Base-by-base conservation (phyloP, 2,888 invertebrate species). In the Byasa hedistus region DNA sequence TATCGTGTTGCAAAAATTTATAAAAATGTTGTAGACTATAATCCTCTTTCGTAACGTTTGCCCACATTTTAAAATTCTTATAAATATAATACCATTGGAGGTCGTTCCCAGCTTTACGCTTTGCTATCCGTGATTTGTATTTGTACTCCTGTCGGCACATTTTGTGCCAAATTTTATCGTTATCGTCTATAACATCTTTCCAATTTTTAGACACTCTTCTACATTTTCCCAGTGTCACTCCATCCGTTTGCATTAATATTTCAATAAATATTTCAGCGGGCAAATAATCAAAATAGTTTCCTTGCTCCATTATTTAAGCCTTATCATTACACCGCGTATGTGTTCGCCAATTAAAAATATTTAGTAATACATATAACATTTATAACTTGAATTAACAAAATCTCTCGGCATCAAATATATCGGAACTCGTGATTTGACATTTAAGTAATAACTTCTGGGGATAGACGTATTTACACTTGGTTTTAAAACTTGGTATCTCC, bases 191-290 rank as follows among this genome's bases (percentile, higher is more conserved):
- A 1, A 71, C 69, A 62, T 81, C 83, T 69, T 79, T 80, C 89
- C 88, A 89, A 65, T 73, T 71, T 71, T 75, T 85, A 68, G 85
- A 85, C 1, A 89, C 87, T 69, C 84, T 73, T 3, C 88, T 79
- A 69, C 86, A 87, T 69, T 72, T 78, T 32, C 83, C 85, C 2
- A 89, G 65, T 1, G 84, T 83, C 19, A 69, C 68, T 17, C 89
- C 89, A 62, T 89, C 84, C 1, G 79, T 76, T 67, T 79, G 75
- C 22, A 74, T 72, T 10, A 90, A 72, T 71, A 90, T 85, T 74
- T 87, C 85, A 24, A 83, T 69, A 22, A 89, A 79, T n/a, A 81
- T 79, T 76, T 90, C 89, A 22, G 85, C 44, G 2, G 89, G 89
- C 36, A 90, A 73, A 63, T 74, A 74, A 54, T 81, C 71, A 65